Percentiles rank a stretch among this genome's conserved stretches.
Evolutionary conservation across 2,888 invertebrate genomes (phyloP).

Genomic region (Tricholauxania praeusta): DNA sequence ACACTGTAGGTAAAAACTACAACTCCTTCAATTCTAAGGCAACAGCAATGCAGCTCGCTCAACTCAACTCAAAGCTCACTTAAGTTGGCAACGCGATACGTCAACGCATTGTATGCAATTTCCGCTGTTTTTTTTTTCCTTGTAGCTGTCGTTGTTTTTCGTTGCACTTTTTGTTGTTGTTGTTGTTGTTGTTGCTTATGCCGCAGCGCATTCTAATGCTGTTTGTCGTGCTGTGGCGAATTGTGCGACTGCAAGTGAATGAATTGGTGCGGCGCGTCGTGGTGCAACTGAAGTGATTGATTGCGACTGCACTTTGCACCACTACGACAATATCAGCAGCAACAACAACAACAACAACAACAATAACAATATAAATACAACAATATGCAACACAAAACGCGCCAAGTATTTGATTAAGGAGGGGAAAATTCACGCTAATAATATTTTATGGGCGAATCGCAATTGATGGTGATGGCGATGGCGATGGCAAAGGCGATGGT

Average conservation of each 20-base stretch:
- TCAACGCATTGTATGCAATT: conserved; percentile 53
- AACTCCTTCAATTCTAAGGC: background rate
- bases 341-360: too few relatives aligned
- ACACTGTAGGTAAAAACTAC: background rate
- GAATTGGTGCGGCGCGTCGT: conserved; percentile 1
- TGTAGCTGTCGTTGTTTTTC: background rate
- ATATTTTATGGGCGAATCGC: conserved; percentile 40
- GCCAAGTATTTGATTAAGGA: conserved; percentile 45
- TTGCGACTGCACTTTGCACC: conserved; percentile 58
- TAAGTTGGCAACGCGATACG: conserved; percentile 47
- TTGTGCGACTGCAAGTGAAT: conserved; percentile 12
- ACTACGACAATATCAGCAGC: background rate
- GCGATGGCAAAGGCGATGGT: background rate
- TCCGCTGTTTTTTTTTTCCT: conserved; percentile 43
- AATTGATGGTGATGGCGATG: conserved; percentile 36
- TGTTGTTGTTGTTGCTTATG: background rate
- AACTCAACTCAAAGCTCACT: conserved; percentile 6
- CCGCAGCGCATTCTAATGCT: conserved; percentile 25
- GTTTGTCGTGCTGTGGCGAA: background rate
- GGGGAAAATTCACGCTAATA: conserved; percentile 44
- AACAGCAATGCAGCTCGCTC: conserved; percentile 22
- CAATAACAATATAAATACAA: too few relatives aligned
- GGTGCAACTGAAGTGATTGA: conserved; percentile 53
- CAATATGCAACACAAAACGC: conserved; percentile 36
- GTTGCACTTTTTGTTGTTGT: background rate